phyloP scores from a whole-genome alignment of 2,113 vertebrate species.

The Athene cunicularia region DNA sequence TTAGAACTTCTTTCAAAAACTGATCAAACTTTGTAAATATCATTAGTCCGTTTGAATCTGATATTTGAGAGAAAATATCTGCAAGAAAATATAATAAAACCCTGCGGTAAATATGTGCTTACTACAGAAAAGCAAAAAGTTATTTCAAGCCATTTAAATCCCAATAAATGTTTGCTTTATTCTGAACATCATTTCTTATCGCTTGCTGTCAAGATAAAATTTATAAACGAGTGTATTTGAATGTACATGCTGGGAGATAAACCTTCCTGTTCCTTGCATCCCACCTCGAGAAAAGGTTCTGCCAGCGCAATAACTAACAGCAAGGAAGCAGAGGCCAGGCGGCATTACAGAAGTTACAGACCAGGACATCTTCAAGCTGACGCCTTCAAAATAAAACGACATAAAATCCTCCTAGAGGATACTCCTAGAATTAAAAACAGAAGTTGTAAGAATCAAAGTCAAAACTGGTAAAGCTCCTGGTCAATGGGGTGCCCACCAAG shows the following conservation, averaged over 20 bases:
- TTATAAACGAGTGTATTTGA: fast-evolving
- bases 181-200: neutral
- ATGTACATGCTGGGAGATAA: fast-evolving
- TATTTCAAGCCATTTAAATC: neutral
- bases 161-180: neutral
- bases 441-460: neutral
- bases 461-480: neutral
- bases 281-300: neutral
- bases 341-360: fast-evolving
- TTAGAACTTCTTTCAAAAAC: constrained; percentile 90
- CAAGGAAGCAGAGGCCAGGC: neutral
- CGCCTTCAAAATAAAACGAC: neutral
- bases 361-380: neutral
- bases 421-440: neutral
- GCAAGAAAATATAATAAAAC: constrained; percentile 57
- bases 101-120: neutral
- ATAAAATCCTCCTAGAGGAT: neutral
- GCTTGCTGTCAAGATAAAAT: neutral
- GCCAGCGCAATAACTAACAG: fast-evolving
- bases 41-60: constrained; percentile 91
- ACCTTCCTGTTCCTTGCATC: neutral
- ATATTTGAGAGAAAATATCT: constrained; percentile 98
- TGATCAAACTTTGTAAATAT: constrained; percentile 93
- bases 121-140: neutral
- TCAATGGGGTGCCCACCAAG: fast-evolving